A percentile compares a stretch with the other conserved stretches of the same genome.
These are phyloP conservation scores for Caenorhabditis afra DNA, from an alignment of 2,888 invertebrate genomes.

Conservation along the genomic window DNA sequence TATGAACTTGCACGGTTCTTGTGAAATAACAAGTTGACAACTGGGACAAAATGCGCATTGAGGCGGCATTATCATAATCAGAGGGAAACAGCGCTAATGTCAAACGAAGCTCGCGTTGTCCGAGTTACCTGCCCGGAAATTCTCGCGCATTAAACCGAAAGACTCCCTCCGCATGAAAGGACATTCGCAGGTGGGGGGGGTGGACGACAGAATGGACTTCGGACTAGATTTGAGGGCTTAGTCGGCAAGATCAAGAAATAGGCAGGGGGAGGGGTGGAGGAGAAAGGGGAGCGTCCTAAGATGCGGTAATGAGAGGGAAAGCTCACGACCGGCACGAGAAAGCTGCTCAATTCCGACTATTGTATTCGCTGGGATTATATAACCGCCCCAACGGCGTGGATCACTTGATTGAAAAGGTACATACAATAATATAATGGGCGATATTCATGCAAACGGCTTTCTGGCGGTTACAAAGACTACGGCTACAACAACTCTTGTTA, in stretches of 20 bases:
- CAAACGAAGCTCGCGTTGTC: neutral
- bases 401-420: constrained; percentile 42
- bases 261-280: constrained; percentile 12
- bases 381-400: constrained; percentile 33
- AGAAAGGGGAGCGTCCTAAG: constrained; percentile 14
- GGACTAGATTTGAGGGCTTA: constrained; percentile 22
- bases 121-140: constrained; percentile 5
- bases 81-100: neutral
- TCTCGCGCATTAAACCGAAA: constrained; percentile 12
- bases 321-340: neutral
- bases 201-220: neutral
- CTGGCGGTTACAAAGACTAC: constrained; percentile 35
- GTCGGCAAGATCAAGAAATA: constrained; percentile 16
- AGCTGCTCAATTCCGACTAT: constrained; percentile 47
- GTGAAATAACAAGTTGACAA: constrained; percentile 12
- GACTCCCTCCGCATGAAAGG: no score
- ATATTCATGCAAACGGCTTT: constrained; percentile 41
- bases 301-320: constrained; percentile 18
- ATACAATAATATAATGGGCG: constrained; percentile 55
- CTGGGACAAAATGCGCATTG: neutral
- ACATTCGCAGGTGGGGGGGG: constrained; percentile 30
- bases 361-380: constrained; percentile 48
- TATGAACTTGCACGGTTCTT: constrained; percentile 33
- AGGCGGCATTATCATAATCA: neutral
- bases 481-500: constrained; percentile 51